Conservation (phyloP, 2,797 vertebrate species). For the Sebastes glaucus region DNA sequence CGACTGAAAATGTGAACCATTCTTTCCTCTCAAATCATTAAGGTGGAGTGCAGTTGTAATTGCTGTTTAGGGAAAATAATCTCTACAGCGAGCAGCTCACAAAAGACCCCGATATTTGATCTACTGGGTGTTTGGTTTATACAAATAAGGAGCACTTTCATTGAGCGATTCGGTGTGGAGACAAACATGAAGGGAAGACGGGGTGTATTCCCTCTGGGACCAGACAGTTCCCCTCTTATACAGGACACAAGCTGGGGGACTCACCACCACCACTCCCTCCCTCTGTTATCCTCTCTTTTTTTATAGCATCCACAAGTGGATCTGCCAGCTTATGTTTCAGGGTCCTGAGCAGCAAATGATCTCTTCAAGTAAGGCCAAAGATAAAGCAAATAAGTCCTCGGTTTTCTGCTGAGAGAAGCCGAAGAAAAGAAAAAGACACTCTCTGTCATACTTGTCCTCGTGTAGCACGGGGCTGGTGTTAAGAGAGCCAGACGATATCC, state of each 20-base stretch:
- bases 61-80: conserved; percentile 68
- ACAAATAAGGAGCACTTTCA: conserved; percentile 46
- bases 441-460: conserved; percentile 31
- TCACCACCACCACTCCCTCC: not conserved
- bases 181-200: not conserved
- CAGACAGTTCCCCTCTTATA: conserved; percentile 19
- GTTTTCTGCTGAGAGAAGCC: conserved; percentile 63
- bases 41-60: conserved; percentile 61
- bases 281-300: conserved; percentile 13
- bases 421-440: conserved; percentile 35
- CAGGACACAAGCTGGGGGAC: not conserved
- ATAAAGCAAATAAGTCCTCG: conserved; percentile 62
- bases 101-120: conserved; percentile 45
- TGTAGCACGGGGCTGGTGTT: not conserved
- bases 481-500: conserved; percentile 31
- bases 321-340: conserved; percentile 69
- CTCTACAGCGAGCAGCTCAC: conserved; percentile 16
- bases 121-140: conserved; percentile 27
- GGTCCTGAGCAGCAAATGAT: conserved; percentile 69
- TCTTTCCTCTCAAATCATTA: conserved; percentile 56
- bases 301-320: conserved; percentile 54
- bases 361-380: conserved; percentile 62
- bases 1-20: conserved; percentile 37
- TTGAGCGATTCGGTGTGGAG: conserved; percentile 21
- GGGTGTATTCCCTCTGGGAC: not conserved